A percentile compares a stretch with the other conserved stretches of the same genome.
Conservation (phyloP, 2,797 vertebrate species). For the Taenioides sp. region DNA sequence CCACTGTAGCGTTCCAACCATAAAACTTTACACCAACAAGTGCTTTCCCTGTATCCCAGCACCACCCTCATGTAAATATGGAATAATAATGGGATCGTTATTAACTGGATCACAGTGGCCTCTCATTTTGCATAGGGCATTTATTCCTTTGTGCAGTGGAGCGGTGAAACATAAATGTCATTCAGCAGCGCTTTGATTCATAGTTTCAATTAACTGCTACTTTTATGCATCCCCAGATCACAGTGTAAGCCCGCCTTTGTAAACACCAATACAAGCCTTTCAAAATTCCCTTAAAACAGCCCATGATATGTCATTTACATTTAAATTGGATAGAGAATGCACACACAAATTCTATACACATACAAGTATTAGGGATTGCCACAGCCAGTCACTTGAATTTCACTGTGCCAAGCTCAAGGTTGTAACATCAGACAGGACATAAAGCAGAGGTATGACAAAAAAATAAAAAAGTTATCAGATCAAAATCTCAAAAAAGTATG, state of each 20-base stretch:
- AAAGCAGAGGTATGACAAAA: not conserved
- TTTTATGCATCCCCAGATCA: constrained; percentile 19
- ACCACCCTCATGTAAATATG: constrained; percentile 20
- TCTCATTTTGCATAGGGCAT: constrained; percentile 26
- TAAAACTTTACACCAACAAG: constrained; percentile 22
- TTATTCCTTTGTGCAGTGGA: constrained; percentile 15
- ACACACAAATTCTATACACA: constrained; percentile 12
- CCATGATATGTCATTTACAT: constrained; percentile 63
- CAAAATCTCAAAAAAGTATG: not conserved
- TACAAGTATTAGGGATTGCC: constrained; percentile 6
- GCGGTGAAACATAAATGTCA: constrained; percentile 36
- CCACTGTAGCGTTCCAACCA: constrained; percentile 15
- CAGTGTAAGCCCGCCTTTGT: constrained; percentile 25
- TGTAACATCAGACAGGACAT: not conserved
- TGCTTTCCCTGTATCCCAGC: not conserved
- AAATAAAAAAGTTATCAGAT: not conserved
- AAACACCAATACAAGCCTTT: constrained; percentile 29
- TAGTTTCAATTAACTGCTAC: constrained; percentile 48
- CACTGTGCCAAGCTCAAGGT: not conserved
- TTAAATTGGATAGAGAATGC: constrained; percentile 61
- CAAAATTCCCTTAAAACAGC: constrained; percentile 25
- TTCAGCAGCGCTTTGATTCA: constrained; percentile 48
- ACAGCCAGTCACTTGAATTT: constrained; percentile 8
- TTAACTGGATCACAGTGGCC: constrained; percentile 36
- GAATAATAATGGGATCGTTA: constrained; percentile 53